phyloP scores from a whole-genome alignment of 2,797 vertebrate genomes.

The Fistularia commersonii region DNA sequence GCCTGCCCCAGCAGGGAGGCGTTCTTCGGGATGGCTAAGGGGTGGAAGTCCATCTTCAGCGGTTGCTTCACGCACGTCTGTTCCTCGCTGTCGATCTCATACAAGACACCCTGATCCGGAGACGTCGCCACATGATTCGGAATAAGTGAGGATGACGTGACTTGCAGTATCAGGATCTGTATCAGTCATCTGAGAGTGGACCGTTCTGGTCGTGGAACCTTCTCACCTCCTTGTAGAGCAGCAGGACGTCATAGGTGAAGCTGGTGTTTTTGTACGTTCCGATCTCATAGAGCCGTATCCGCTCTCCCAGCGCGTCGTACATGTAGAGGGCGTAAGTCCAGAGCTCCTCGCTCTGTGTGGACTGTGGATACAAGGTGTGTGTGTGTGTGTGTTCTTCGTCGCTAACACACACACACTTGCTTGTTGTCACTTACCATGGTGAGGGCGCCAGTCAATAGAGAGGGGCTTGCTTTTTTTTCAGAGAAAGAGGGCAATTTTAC shows the following conservation, averaged over 20 bases:
- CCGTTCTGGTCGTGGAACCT: not conserved
- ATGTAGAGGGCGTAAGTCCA: conserved; percentile 27
- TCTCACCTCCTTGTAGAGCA: conserved; percentile 70
- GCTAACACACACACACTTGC: not conserved
- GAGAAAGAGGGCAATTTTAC: not conserved
- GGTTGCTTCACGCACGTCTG: conserved; percentile 54
- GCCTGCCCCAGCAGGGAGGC: conserved; percentile 51
- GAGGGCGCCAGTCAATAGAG: conserved; percentile 56
- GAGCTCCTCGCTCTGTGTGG: conserved; percentile 53
- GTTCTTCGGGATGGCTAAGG: conserved; percentile 48
- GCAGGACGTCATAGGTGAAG: conserved; percentile 47
- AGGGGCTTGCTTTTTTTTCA: conserved; percentile 54
- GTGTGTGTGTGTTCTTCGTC: not conserved
- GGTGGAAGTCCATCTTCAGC: conserved; percentile 59
- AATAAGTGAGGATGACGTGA: not conserved
- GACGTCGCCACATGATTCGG: not conserved
- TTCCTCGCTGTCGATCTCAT: conserved; percentile 41
- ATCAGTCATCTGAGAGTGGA: not conserved
- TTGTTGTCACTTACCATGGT: conserved; percentile 52
- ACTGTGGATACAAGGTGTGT: conserved; percentile 34
- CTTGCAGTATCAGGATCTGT: not conserved
- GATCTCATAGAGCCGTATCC: conserved; percentile 49
- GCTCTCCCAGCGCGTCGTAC: conserved; percentile 59
- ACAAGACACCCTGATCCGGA: conserved; percentile 48
- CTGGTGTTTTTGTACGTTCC: conserved; percentile 37